Base-by-base conservation (phyloP, 2,888 invertebrate genomes). In the Campoplex capitator region DNA sequence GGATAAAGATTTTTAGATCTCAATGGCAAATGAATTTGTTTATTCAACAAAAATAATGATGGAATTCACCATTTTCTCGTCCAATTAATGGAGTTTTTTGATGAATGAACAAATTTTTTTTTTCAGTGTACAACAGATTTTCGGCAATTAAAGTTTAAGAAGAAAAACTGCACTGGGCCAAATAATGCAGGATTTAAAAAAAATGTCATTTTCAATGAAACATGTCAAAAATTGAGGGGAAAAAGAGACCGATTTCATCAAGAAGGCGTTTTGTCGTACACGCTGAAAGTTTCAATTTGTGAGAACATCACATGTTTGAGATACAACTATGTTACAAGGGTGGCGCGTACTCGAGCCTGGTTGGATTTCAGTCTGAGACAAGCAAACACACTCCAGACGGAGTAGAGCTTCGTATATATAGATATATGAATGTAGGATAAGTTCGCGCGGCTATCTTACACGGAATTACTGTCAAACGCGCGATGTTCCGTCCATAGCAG, bases 381-480 rank as follows among this genome's bases (percentile, higher is more conserved):
- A 91, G 91, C 91, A 92, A 84, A 83, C 87, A 77, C 83, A 73
- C 85, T 88, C 73, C 62, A 56, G 68, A 51, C 45, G 28, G 58
- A 58, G 18, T 56, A 58, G 79, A 71, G 70, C 71, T 42, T n/a
- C 32, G 71, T 79, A 23, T 76, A 48, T 76, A 62, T 56, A 56
- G 11, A 8, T 38, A 42, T 42, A 62, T 32, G 51, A 28, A 77
- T 45, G 51, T 23, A 77, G 32, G 38, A 70, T 70, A 56, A 68
- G 56, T 54, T 56, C n/a, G 67, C 23, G n/a, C 56, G 76, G 62
- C 54, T 54, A 92, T 91, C 93, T 92, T 92, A 92, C 92, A 90
- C 85, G 89, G 91, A 90, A 92, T 92, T 91, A 91, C 91, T 90
- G 91, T 91, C 91, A 91, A 92, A 91, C 90, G 91, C 81, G 88